Evolutionary conservation across 2,113 vertebrate genomes (phyloP).

Genomic region (Nothobranchius furzeri): DNA sequence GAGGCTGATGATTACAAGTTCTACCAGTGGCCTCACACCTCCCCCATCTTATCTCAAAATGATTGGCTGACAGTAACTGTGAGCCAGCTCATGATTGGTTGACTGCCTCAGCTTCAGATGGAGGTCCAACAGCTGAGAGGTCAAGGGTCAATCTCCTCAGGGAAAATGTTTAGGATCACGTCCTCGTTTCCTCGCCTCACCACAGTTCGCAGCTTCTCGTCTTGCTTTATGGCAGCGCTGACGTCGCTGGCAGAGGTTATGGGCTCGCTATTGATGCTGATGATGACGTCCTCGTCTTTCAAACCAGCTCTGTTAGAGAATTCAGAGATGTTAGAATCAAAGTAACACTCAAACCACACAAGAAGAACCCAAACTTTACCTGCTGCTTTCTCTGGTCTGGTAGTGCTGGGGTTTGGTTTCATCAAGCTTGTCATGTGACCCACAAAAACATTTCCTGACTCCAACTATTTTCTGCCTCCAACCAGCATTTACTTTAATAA

Average conservation of each 20-base stretch:
- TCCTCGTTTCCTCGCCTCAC: slow-evolving; percentile 95
- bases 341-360: no score
- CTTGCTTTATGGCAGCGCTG: slow-evolving; percentile 89
- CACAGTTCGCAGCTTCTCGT: slow-evolving; percentile 83
- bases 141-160: slow-evolving; percentile 92
- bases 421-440: no score
- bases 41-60: slow-evolving; percentile 30
- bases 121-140: slow-evolving; percentile 56
- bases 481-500: no score
- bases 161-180: slow-evolving; percentile 86
- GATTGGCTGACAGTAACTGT: slow-evolving; percentile 74
- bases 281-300: slow-evolving; percentile 93
- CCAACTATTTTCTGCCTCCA: no score
- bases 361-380: no score
- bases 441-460: no score
- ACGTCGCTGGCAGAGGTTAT: slow-evolving; percentile 91
- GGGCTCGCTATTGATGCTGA: slow-evolving; percentile 93
- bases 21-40: slow-evolving; percentile 20
- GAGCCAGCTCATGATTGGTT: slow-evolving; percentile 81
- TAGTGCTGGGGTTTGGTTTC: no score
- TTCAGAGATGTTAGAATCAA: no score
- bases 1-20: neutral
- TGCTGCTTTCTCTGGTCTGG: no score
- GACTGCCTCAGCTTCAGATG: slow-evolving; percentile 43
- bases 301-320: slow-evolving; percentile 84